These are phyloP conservation scores for Phania funesta DNA, from an alignment of 2,888 invertebrate species.

Conservation along the genomic window DNA sequence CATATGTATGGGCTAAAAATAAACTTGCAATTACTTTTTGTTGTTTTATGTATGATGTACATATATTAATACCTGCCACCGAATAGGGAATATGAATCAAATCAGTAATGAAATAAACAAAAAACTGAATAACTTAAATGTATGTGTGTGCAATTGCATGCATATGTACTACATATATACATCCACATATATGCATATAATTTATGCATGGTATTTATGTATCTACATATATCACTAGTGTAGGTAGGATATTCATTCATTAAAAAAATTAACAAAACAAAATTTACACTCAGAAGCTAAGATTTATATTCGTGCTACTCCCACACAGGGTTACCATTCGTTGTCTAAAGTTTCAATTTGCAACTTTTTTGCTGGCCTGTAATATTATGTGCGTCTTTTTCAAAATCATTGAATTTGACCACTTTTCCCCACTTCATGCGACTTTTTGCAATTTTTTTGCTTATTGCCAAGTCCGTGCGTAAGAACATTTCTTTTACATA, in stretches of 20 bases:
- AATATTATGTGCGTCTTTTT: too few species aligned
- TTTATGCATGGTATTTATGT: neutral
- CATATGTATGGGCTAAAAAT: too few species aligned
- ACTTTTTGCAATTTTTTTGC: too few species aligned
- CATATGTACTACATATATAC: neutral
- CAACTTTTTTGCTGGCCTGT: too few species aligned
- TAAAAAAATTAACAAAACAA: constrained; percentile 11
- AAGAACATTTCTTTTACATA: too few species aligned
- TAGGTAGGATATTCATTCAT: neutral
- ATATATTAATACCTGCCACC: neutral
- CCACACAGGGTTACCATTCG: too few species aligned
- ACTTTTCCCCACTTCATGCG: too few species aligned
- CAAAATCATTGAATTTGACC: too few species aligned
- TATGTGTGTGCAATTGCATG: neutral
- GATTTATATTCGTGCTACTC: neutral
- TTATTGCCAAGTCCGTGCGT: too few species aligned
- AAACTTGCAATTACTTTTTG: neutral
- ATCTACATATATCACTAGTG: neutral
- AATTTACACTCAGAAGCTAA: constrained; percentile 7
- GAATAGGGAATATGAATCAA: constrained; percentile 7
- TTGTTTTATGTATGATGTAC: neutral
- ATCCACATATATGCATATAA: neutral
- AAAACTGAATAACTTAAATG: constrained; percentile 1
- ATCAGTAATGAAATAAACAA: too few species aligned
- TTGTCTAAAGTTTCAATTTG: too few species aligned